A percentile compares a stretch with the other conserved stretches of the same genome.
phyloP scores from a whole-genome alignment of 2,888 invertebrate genomes.

The Hypena proboscidalis region DNA sequence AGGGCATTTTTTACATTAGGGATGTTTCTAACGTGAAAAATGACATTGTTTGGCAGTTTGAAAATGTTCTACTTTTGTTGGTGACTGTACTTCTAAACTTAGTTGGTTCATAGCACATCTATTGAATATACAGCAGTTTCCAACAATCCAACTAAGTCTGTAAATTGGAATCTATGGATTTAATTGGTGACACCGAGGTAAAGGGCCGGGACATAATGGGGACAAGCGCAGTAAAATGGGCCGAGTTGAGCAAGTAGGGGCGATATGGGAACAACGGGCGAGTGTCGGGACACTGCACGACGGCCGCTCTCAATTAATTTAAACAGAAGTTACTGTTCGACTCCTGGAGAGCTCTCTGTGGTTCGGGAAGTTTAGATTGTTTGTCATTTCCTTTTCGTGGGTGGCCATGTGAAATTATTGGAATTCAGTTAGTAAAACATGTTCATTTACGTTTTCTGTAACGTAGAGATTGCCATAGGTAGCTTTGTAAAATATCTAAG shows the following conservation, averaged over 20 bases:
- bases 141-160: constrained; percentile 40
- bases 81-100: constrained; percentile 10
- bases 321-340: constrained; percentile 40
- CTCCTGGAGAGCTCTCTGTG: constrained; percentile 25
- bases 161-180: constrained; percentile 42
- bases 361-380: constrained; percentile 36
- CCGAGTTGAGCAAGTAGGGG: not conserved
- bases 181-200: constrained; percentile 29
- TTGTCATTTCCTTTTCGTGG: constrained; percentile 1
- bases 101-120: constrained; percentile 19
- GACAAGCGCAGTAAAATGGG: not conserved
- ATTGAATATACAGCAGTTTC: constrained; percentile 36
- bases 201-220: not conserved
- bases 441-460: too few species aligned
- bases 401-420: constrained; percentile 3
- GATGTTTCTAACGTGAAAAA: not conserved
- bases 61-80: too few species aligned
- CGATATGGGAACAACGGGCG: constrained; percentile 23
- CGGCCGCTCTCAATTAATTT: constrained; percentile 45
- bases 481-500: too few species aligned
- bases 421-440: too few species aligned
- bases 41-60: too few species aligned
- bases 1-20: too few species aligned
- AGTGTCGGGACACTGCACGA: constrained; percentile 27
- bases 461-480: too few species aligned